phyloP scores from a whole-genome alignment of 1,140 invertebrate species.

The Drosophila equinoxialis region DNA sequence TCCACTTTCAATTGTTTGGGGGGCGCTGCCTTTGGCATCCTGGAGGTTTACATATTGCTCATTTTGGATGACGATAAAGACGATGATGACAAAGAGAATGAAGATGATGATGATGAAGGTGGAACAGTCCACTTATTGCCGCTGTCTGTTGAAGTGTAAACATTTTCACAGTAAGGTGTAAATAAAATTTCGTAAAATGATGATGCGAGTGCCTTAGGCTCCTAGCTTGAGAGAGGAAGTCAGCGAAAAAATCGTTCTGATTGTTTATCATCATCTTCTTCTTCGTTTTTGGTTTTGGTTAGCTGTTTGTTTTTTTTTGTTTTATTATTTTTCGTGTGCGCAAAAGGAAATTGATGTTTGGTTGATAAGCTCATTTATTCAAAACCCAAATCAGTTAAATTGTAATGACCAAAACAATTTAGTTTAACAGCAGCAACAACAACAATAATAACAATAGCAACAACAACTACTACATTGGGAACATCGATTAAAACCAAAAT shows the following conservation, averaged over 20 bases:
- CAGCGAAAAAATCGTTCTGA: slow-evolving; percentile 55
- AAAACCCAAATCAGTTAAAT: slow-evolving; percentile 20
- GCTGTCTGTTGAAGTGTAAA: slow-evolving; percentile 75
- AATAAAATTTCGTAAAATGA: slow-evolving; percentile 75
- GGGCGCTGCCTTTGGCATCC: slow-evolving; percentile 56
- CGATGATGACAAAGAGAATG: background rate
- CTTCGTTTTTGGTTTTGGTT: slow-evolving; percentile 18
- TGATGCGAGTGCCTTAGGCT: slow-evolving; percentile 33
- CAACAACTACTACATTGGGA: slow-evolving; percentile 9
- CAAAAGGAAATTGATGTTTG: slow-evolving; percentile 46
- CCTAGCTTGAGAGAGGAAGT: slow-evolving; percentile 26
- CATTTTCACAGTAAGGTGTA: slow-evolving; percentile 78
- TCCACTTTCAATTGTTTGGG: slow-evolving; percentile 81
- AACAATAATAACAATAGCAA: background rate
- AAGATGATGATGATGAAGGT: slow-evolving; percentile 2
- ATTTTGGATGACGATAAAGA: slow-evolving; percentile 46
- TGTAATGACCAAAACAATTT: slow-evolving; percentile 36
- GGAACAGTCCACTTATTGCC: slow-evolving; percentile 44
- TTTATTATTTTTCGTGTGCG: slow-evolving; percentile 39
- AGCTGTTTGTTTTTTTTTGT: no score
- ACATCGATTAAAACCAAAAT: slow-evolving; percentile 43
- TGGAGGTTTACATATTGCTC: slow-evolving; percentile 76
- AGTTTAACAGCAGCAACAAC: slow-evolving; percentile 20
- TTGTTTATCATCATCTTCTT: slow-evolving; percentile 58
- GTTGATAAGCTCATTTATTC: background rate